Evolutionary conservation across 1,140 invertebrate species (phyloP).

Genomic region (Eriosoma lanigerum): DNA sequence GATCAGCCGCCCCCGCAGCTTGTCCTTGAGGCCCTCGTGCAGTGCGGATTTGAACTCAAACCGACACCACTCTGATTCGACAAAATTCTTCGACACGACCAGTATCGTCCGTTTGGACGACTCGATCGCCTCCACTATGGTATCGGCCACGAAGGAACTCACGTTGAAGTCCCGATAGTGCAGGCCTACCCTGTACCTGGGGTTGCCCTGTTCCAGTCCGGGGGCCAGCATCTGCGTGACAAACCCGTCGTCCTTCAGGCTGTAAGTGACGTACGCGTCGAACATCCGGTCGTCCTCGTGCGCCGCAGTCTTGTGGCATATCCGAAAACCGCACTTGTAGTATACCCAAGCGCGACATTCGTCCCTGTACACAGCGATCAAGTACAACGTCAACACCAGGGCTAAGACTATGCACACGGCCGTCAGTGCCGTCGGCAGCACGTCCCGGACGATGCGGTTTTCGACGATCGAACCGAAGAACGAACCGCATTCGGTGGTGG

Average conservation of each 20-base stretch:
- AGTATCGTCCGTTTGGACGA: constrained; percentile 86
- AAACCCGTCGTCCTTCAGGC: constrained; percentile 85
- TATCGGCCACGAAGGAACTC: constrained; percentile 81
- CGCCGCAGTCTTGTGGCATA: constrained; percentile 77
- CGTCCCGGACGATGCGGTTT: constrained; percentile 75
- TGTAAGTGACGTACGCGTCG: constrained; percentile 90
- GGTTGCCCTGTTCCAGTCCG: constrained; percentile 71
- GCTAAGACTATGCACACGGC: constrained; percentile 73
- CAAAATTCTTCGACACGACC: constrained; percentile 87
- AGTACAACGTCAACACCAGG: constrained; percentile 71
- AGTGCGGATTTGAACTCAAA: constrained; percentile 91
- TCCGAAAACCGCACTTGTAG: constrained; percentile 78
- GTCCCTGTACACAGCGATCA: constrained; percentile 77
- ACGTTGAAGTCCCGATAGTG: constrained; percentile 85
- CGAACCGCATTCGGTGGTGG: constrained; percentile 66
- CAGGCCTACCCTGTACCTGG: constrained; percentile 73
- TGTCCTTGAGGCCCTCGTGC: constrained; percentile 84
- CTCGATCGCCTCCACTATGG: constrained; percentile 87
- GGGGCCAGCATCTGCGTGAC: constrained; percentile 82
- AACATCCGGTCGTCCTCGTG: constrained; percentile 77
- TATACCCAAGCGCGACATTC: constrained; percentile 85
- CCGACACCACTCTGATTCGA: constrained; percentile 90
- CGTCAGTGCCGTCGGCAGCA: constrained; percentile 74
- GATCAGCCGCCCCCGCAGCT: constrained; percentile 69
- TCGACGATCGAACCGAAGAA: constrained; percentile 64